Percentiles rank a stretch among this genome's conserved stretches.
Conservation (phyloP, 2,797 vertebrate genomes). For the Malacoraja senta region DNA sequence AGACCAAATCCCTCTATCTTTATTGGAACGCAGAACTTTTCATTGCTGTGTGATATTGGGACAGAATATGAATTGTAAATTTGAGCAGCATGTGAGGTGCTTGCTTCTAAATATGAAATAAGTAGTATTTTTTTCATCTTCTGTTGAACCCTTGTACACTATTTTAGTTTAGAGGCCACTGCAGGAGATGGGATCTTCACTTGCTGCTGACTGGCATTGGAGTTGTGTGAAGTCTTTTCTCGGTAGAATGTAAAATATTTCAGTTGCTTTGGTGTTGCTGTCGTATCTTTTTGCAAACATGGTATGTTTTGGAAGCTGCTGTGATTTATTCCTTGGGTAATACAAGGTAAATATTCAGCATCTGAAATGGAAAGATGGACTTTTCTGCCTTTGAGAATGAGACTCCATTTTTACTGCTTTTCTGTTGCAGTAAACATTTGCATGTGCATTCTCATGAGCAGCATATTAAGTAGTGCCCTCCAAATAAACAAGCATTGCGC, state of each 20-base stretch:
- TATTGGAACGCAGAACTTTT: background rate
- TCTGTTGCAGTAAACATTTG: background rate
- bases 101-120: background rate
- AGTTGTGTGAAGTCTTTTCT: background rate
- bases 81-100: background rate
- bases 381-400: conserved; percentile 42
- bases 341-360: conserved; percentile 47
- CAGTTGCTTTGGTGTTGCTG: background rate
- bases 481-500: background rate
- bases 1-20: background rate
- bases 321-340: background rate
- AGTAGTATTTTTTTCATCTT: background rate
- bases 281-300: background rate
- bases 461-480: background rate
- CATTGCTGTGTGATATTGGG: background rate
- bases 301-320: background rate
- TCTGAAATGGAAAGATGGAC: conserved; percentile 38
- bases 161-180: background rate
- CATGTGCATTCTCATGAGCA: background rate
- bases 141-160: background rate
- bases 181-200: background rate
- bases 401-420: conserved; percentile 40
- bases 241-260: background rate
- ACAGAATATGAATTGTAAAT: background rate
- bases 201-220: background rate